Evolutionary conservation across 2,888 invertebrate genomes (phyloP), one percentile per base, ranked within the genome.

Genomic region (Cosmia trapezina): DNA sequence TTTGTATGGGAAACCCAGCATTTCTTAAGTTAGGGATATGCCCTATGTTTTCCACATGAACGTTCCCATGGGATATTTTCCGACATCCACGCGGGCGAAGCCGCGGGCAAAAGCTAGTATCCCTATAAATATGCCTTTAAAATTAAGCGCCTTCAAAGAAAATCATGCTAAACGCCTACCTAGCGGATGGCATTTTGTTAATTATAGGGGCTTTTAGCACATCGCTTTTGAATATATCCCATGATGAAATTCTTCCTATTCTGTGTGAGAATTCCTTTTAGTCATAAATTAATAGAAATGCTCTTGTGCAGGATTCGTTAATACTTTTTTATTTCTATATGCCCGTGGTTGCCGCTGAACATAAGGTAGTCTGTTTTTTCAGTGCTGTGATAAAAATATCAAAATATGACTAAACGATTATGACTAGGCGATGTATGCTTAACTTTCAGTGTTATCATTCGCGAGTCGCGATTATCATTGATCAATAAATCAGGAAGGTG

Each of bases 101-200:
- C n/a, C n/a, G n/a, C n/a, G n/a, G n/a, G n/a, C n/a, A 4, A 62
- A 62, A n/a, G n/a, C n/a, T n/a, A n/a, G n/a, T 51, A 57, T 62
- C 70, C 61, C 69, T 56, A 28, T 28, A 28, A 28, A 28, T 28
- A 11, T 61, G 12, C 43, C 43, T 37, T 80, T 72, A 41, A 49
- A 57, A 61, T 73, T 60, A 41, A 60, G 49, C 60, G 19, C 56
- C 54, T 60, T 33, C n/a, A 12, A 59, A 56, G 45, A 62, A 78
- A 74, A 81, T 70, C 57, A 63, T 33, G 53, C 70, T 71, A 76
- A 64, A n/a, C 79, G 74, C 74, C 79, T 80, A 76, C 78, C 64
- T 81, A 61, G 59, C 71, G 73, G 75, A 73, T 78, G 79, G 78
- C 78, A 82, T 86, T 84, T 77, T 79, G 75, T 77, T 81, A 82